Evolutionary conservation across 2,797 vertebrate genomes (phyloP).

Genomic region (Anguilla anguilla): DNA sequence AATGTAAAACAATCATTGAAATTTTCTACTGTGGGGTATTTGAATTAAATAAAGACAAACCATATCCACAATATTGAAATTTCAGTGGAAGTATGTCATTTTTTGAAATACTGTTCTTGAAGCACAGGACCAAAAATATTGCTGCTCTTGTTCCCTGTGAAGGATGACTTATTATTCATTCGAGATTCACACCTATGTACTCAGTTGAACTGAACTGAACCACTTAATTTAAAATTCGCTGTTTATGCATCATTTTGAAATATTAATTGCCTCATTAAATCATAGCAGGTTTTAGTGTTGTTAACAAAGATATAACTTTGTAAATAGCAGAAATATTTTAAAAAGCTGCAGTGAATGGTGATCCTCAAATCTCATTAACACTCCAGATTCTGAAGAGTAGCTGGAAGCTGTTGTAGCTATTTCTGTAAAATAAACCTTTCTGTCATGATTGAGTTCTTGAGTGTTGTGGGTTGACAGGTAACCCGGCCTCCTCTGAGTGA

Average conservation of each 20-base stretch:
- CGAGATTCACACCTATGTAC: background rate
- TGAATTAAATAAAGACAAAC: background rate
- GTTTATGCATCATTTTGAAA: background rate
- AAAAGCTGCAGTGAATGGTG: background rate
- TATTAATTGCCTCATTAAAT: background rate
- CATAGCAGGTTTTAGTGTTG: background rate
- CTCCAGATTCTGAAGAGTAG: conserved; percentile 51
- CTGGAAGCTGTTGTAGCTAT: conserved; percentile 52
- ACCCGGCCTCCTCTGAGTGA: conserved; percentile 50
- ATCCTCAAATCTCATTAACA: conserved; percentile 55
- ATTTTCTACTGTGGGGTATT: background rate
- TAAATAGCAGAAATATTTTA: background rate
- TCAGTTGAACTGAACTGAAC: background rate
- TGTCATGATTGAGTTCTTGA: conserved; percentile 57
- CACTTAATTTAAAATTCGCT: conserved; percentile 1
- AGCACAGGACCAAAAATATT: background rate
- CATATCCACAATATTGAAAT: background rate
- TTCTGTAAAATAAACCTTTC: conserved; percentile 47
- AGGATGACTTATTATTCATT: background rate
- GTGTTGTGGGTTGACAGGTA: conserved; percentile 57
- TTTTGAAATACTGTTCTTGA: background rate
- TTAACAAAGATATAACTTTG: background rate
- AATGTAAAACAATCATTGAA: background rate
- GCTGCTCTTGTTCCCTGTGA: background rate
- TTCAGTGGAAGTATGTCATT: background rate